Percentiles rank a stretch among this genome's conserved stretches.
Evolutionary conservation across 2,888 invertebrate species (phyloP).

Genomic region (Melipona beecheii): DNA sequence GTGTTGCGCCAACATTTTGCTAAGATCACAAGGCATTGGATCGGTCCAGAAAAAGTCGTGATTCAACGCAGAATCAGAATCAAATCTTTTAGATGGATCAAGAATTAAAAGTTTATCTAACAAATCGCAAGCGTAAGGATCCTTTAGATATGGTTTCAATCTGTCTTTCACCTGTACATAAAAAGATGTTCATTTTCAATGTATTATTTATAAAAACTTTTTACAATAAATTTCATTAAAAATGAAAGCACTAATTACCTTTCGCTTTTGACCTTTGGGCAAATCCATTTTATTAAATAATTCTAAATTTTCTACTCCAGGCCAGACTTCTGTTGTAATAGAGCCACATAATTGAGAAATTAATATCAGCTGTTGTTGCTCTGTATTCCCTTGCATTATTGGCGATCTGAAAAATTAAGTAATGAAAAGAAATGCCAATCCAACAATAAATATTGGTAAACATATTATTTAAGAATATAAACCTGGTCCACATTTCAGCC

Average conservation of each 20-base stretch:
- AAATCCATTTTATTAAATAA: conserved; percentile 95
- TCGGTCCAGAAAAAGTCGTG: conserved; percentile 99
- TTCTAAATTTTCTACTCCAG: conserved; percentile 95
- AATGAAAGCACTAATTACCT: conserved; percentile 87
- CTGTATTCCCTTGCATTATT: conserved; percentile 98
- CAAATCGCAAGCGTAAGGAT: conserved; percentile 96
- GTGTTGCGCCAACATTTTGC: conserved; percentile 96
- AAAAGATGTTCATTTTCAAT: background rate
- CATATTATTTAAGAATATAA: conserved; percentile 49
- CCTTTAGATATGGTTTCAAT: conserved; percentile 95
- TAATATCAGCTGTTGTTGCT: conserved; percentile 96
- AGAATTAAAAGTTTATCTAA: conserved; percentile 95
- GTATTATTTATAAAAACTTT: background rate
- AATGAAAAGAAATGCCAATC: background rate
- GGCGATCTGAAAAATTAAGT: conserved; percentile 87
- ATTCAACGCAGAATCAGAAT: conserved; percentile 96
- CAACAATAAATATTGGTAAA: background rate
- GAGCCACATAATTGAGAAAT: conserved; percentile 98
- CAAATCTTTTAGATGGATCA: conserved; percentile 94
- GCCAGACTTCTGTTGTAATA: conserved; percentile 97
- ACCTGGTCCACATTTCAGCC: conserved; percentile 99
- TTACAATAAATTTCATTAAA: background rate
- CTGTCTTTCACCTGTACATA: conserved; percentile 89
- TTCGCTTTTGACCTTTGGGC: conserved; percentile 93
- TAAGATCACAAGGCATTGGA: conserved; percentile 95